Evolutionary conservation across 2,888 invertebrate genomes (phyloP).

Genomic region (Tolmerus cingulatus): DNA sequence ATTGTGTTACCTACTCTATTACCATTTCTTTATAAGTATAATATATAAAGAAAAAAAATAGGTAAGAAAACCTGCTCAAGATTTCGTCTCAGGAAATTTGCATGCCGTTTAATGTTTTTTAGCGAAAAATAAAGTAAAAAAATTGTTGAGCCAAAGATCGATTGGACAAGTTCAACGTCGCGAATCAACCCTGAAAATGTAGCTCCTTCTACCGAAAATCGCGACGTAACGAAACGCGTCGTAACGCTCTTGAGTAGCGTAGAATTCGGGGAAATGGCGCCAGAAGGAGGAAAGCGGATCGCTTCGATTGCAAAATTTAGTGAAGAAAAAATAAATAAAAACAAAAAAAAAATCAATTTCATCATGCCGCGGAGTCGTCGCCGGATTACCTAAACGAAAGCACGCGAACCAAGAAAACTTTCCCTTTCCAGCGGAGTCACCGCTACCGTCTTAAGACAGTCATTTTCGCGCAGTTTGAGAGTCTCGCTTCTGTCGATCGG

Average conservation of each 20-base stretch:
- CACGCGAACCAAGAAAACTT: background rate
- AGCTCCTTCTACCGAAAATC: background rate
- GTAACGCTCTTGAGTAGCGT: background rate
- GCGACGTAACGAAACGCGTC: background rate
- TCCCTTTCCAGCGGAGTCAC: background rate
- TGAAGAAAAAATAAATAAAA: background rate
- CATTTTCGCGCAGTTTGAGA: background rate
- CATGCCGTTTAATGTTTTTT: background rate
- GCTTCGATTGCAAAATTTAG: background rate
- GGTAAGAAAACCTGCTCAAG: background rate
- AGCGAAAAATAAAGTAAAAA: background rate
- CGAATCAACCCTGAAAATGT: background rate
- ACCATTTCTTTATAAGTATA: background rate
- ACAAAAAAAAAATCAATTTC: background rate
- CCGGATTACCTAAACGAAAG: background rate
- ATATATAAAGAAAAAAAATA: too few relatives aligned
- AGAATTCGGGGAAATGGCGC: background rate
- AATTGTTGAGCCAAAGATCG: background rate
- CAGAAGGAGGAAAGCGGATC: background rate
- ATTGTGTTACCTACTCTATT: background rate
- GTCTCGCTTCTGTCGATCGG: background rate
- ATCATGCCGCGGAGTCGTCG: background rate
- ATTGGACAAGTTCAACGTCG: background rate
- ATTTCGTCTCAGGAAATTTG: background rate
- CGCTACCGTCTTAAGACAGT: background rate